Conservation (phyloP, 2,113 vertebrate species). For the Pleuronectes platessa region DNA sequence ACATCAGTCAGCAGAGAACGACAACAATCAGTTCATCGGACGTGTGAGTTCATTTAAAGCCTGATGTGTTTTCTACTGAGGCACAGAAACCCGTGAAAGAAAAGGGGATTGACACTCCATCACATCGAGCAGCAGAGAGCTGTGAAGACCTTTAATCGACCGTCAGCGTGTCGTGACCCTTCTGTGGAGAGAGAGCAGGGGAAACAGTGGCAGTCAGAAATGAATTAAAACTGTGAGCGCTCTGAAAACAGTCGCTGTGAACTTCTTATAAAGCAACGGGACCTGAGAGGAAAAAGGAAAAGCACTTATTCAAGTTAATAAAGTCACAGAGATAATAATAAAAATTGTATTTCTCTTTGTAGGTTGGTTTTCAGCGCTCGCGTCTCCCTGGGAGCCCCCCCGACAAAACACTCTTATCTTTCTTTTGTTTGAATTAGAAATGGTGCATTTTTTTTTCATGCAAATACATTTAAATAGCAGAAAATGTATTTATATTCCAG, state of each 20-base stretch:
- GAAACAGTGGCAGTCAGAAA: conserved; percentile 19
- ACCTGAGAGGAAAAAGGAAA: not conserved
- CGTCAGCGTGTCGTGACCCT: conserved; percentile 67
- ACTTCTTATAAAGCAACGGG: not conserved
- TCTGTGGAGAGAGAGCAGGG: conserved; percentile 62
- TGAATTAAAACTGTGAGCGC: not conserved
- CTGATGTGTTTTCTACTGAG: not conserved
- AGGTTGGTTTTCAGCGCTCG: not conserved
- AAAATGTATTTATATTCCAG: not conserved
- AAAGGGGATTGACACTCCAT: not conserved
- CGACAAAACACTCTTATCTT: conserved; percentile 15
- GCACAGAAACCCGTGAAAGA: not conserved
- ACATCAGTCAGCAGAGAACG: not conserved
- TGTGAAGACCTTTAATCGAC: conserved; percentile 71
- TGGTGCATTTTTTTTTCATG: not conserved
- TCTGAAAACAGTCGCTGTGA: too few relatives aligned
- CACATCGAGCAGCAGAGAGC: conserved; percentile 38
- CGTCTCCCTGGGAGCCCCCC: not conserved
- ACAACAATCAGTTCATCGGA: not conserved
- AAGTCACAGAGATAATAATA: not conserved
- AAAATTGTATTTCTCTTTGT: not conserved
- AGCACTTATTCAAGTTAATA: not conserved
- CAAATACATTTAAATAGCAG: conserved; percentile 4
- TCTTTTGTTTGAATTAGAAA: not conserved
- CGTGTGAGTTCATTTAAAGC: not conserved